These are phyloP conservation scores for Polydrusus tereticollis DNA, from an alignment of 2,888 invertebrate species.

Conservation along the genomic window DNA sequence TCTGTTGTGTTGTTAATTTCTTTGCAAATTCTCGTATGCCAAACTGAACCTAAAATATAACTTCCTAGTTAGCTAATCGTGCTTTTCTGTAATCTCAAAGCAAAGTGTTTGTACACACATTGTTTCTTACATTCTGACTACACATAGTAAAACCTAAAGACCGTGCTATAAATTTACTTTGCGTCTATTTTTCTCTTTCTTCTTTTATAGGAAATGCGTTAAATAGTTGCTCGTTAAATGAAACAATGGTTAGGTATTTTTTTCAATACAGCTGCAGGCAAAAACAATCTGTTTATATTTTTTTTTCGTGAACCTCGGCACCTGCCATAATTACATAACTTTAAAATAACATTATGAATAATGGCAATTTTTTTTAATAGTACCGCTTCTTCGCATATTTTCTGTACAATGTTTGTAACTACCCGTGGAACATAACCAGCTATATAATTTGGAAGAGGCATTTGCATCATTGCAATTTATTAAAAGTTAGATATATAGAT, in stretches of 20 bases:
- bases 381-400: no score
- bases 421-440: no score
- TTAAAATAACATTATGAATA: no score
- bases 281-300: background rate
- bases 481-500: no score
- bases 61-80: constrained; percentile 9
- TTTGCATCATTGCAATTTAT: no score
- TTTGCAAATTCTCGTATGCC: background rate
- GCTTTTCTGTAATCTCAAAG: background rate
- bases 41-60: background rate
- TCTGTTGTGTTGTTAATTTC: no score
- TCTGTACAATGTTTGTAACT: no score
- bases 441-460: no score
- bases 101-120: background rate
- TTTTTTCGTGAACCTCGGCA: background rate
- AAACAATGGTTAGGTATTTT: constrained; percentile 1
- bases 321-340: no score
- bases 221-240: background rate
- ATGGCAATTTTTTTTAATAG: no score
- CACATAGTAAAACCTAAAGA: constrained; percentile 2
- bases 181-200: background rate
- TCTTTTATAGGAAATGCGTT: background rate
- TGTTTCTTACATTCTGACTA: constrained; percentile 8
- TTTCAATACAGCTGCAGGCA: background rate
- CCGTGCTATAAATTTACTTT: constrained; percentile 3